A percentile compares a stretch with the other conserved stretches of the same genome.
Conservation (phyloP, 1,140 invertebrate genomes). For the Homarus americanus region DNA sequence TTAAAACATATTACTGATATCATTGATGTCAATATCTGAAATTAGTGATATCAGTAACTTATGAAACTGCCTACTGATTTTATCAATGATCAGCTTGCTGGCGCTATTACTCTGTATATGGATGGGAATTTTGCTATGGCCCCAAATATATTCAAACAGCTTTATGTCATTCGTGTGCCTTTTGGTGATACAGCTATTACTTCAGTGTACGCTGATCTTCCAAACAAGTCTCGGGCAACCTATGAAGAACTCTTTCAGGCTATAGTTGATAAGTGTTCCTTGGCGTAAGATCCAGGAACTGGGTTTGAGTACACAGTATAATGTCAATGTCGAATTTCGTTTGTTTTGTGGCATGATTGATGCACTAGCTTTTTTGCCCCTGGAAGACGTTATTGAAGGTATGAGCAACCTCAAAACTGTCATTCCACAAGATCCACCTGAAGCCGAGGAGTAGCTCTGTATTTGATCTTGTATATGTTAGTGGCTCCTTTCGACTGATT, state of each 20-base stretch:
- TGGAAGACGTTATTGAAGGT: conserved; percentile 10
- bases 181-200: background rate
- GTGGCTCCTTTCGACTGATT: too few species aligned
- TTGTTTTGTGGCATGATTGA: conserved; percentile 18
- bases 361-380: conserved; percentile 17
- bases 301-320: too few species aligned
- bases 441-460: conserved; percentile 37
- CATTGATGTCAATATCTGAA: too few species aligned
- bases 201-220: conserved; percentile 51
- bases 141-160: conserved; percentile 55
- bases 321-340: too few species aligned
- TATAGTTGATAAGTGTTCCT: background rate
- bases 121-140: conserved; percentile 63
- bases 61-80: too few species aligned
- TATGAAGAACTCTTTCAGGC: conserved; percentile 26
- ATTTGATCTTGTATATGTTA: too few species aligned
- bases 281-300: too few species aligned
- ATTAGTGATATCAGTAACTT: too few species aligned
- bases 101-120: conserved; percentile 58
- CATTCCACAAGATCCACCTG: conserved; percentile 42
- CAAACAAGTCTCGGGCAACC: conserved; percentile 63
- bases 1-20: too few species aligned
- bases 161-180: conserved; percentile 61
- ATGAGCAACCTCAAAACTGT: conserved; percentile 8
- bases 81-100: conserved; percentile 60